Evolutionary conservation across 2,888 invertebrate genomes (phyloP).

Genomic region (Drosophila fungiperda): DNA sequence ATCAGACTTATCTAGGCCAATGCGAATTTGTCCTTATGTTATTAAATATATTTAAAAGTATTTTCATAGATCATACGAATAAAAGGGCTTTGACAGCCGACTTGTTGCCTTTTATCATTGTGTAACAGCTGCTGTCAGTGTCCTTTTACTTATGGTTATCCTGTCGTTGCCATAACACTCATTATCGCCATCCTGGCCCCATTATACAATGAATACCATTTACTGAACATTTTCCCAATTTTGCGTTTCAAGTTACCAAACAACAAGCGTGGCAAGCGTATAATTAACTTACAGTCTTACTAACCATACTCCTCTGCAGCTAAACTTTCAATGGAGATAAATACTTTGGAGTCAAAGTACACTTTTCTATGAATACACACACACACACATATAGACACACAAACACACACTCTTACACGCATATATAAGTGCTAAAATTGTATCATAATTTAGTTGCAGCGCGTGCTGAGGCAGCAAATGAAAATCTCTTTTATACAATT

Average conservation of each 20-base stretch:
- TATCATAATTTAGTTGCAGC: constrained; percentile 46
- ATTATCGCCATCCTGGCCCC: constrained; percentile 54
- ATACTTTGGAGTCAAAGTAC: constrained; percentile 36
- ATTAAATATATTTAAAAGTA: background rate
- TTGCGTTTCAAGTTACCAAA: constrained; percentile 63
- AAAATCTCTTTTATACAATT: constrained; percentile 39
- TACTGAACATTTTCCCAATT: constrained; percentile 18
- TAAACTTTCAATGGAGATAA: constrained; percentile 33
- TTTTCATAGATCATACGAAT: background rate
- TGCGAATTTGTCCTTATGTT: background rate
- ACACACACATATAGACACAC: background rate
- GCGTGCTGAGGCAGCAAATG: constrained; percentile 46
- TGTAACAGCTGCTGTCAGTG: constrained; percentile 57
- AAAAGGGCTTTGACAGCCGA: constrained; percentile 21
- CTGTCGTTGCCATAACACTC: constrained; percentile 66
- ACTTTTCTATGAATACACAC: constrained; percentile 1
- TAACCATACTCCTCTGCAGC: constrained; percentile 20
- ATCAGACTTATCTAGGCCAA: background rate
- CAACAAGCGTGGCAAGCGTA: constrained; percentile 37
- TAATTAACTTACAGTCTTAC: constrained; percentile 73
- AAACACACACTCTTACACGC: background rate
- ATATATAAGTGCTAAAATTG: constrained; percentile 37
- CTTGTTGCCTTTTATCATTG: constrained; percentile 54
- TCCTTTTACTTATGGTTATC: constrained; percentile 51
- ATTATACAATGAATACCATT: constrained; percentile 35